Conservation (phyloP, 2,888 invertebrate species). For the Stenodera caucasica region DNA sequence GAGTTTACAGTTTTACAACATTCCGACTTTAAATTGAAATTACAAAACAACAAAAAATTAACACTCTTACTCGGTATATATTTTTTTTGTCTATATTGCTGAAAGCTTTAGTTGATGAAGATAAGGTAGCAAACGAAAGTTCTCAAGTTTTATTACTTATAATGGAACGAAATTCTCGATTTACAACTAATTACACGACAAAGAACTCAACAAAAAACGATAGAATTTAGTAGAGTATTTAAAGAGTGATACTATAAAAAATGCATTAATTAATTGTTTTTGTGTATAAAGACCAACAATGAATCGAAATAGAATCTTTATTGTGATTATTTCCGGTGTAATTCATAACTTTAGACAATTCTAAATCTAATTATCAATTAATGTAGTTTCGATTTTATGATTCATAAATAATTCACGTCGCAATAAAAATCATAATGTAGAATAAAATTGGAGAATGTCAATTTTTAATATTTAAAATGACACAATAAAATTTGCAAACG, state of each 20-base stretch:
- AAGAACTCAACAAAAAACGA: not conserved
- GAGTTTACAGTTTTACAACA: not conserved
- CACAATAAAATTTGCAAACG: conserved; percentile 20
- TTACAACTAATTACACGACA: not conserved
- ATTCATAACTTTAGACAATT: not conserved
- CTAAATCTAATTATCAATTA: not conserved
- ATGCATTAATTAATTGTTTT: not conserved
- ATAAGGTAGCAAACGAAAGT: not conserved
- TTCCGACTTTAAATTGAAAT: not conserved
- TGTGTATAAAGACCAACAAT: not conserved
- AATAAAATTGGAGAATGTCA: conserved; percentile 18
- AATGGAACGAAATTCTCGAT: not conserved
- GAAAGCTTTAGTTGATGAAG: too few species aligned
- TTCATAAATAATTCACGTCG: not conserved
- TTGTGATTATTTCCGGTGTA: not conserved
- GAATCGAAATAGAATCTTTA: not conserved
- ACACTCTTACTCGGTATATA: not conserved
- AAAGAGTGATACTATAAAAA: not conserved
- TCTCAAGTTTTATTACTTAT: not conserved
- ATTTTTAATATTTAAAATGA: conserved; percentile 20
- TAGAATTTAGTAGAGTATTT: too few species aligned
- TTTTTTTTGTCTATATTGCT: not conserved
- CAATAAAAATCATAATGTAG: not conserved
- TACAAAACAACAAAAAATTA: not conserved
- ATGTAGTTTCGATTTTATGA: not conserved